Evolutionary conservation across 2,113 vertebrate species (phyloP), one percentile per base, ranked within the genome.

Genomic region (Corythoichthys haematopterus): DNA sequence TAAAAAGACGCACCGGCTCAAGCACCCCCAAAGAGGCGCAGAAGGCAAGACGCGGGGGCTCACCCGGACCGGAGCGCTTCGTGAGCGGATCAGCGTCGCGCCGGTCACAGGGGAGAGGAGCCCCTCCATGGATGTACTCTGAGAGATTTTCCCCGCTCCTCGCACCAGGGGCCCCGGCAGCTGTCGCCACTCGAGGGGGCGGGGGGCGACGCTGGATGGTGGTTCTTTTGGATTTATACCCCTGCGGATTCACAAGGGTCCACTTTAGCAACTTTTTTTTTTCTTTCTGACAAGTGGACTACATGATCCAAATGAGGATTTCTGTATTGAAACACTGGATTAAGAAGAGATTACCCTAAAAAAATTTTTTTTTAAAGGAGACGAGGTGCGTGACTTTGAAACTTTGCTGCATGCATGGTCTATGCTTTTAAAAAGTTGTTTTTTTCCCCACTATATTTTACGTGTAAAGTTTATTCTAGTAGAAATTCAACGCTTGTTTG

Each of bases 141-240:
- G 55, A 57, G 33, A 36, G 55, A 5, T 36, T 57, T 4, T 57
- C 20, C 52, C 52, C 52, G 52, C 20, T 55, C 55, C 55, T 57
- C 55, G 55, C 74, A 71, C 62, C 68, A 75, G 57, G 51, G 65
- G 12, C 62, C 40, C 70, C 57, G 65, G 74, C 80, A 82, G 83
- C 80, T 83, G 84, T 79, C 78, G 75, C 67, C 82, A 75, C 58
- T 77, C 46, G 61, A 16, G 58, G 38, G 38, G 4, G n/a, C 15
- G 1, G 64, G 72, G 36, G n/a, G 9, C 38, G 52, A 13, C 47
- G 3, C 13, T 12, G 52, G 16, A 11, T 13, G 55, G 3, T 61
- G 66, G 53, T 79, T 82, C 65, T 67, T 56, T 82, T 88, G 88
- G 89, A 91, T 90, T 79, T 90, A 85, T 84, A 74, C 75, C n/a